Conservation (phyloP, 2,888 invertebrate genomes). For the Lasiommata megera region DNA sequence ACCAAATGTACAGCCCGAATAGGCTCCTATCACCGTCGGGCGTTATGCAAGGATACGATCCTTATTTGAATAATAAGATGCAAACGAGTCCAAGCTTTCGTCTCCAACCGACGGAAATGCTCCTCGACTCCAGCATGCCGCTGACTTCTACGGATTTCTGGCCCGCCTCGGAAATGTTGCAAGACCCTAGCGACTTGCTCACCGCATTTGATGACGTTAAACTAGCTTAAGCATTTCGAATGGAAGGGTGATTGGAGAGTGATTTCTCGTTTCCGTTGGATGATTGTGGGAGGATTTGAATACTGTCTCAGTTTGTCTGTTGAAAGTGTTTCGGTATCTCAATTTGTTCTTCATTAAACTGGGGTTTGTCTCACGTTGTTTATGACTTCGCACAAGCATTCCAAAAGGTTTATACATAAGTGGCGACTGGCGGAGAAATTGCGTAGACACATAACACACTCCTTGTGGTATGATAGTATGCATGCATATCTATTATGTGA, state of each 20-base stretch:
- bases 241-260: conserved; percentile 24
- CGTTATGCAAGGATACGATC: conserved; percentile 61
- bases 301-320: conserved; percentile 11
- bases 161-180: conserved; percentile 62
- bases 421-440: background rate
- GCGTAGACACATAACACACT: too few species aligned
- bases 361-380: conserved; percentile 22
- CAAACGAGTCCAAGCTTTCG: conserved; percentile 61
- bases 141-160: conserved; percentile 60
- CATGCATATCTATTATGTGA: too few species aligned
- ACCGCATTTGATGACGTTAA: conserved; percentile 71
- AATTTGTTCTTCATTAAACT: background rate
- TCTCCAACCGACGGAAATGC: conserved; percentile 51
- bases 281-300: conserved; percentile 26
- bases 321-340: conserved; percentile 34
- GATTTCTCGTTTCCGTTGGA: conserved; percentile 34
- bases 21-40: conserved; percentile 55
- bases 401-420: conserved; percentile 25
- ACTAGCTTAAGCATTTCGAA: conserved; percentile 45
- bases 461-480: too few species aligned
- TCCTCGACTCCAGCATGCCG: conserved; percentile 53
- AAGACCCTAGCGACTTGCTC: conserved; percentile 60
- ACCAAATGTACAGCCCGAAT: conserved; percentile 56
- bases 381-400: conserved; percentile 49
- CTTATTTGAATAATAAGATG: conserved; percentile 68